Conservation (phyloP, 2,113 vertebrate genomes). For the Diadophis punctatus region DNA sequence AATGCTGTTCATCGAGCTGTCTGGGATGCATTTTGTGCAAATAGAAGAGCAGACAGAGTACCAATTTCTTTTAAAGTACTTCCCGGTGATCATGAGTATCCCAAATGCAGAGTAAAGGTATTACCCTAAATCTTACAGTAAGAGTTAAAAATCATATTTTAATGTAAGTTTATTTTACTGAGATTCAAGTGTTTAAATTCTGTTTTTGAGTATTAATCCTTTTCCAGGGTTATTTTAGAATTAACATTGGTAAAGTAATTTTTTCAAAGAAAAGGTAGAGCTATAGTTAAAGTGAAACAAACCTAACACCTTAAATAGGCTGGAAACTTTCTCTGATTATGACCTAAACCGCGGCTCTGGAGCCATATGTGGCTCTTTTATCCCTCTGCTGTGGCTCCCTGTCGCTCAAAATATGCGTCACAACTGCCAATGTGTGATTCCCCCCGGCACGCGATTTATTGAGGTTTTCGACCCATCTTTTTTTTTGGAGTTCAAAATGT, state of each 20-base stretch:
- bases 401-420: too few species aligned
- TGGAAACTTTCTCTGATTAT: neutral
- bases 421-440: too few species aligned
- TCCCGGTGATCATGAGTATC: slow-evolving; percentile 94
- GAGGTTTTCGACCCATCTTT: too few species aligned
- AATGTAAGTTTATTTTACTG: neutral
- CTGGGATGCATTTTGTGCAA: slow-evolving; percentile 97
- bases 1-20: slow-evolving; percentile 95
- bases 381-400: too few species aligned
- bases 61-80: slow-evolving; percentile 98
- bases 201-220: neutral
- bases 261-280: neutral
- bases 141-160: neutral
- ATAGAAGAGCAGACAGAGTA: slow-evolving; percentile 91
- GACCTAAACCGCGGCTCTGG: too few species aligned
- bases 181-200: neutral
- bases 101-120: slow-evolving; percentile 97
- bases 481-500: too few species aligned
- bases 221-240: neutral
- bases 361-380: too few species aligned
- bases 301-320: neutral
- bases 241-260: neutral
- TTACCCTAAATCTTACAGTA: neutral
- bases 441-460: too few species aligned
- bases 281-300: neutral